Evolutionary conservation across 1,140 invertebrate genomes (phyloP), one percentile per base, ranked within the genome.

Genomic region (Orius laevigatus): DNA sequence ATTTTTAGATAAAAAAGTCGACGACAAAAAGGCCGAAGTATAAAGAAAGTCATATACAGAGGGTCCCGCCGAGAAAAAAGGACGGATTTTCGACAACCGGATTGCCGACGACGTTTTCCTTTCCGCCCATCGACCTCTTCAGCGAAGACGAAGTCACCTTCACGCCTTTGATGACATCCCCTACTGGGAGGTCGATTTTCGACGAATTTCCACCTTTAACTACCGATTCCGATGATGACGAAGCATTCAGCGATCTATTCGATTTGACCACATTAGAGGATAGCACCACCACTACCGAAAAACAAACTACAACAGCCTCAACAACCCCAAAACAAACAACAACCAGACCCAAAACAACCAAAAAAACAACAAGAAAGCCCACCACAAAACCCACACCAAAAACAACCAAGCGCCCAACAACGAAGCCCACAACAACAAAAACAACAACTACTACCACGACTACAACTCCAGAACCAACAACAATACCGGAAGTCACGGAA

Each of bases 21-120:
- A 15, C 48, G 5, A 18, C 20, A 25, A 35, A 44, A 44, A 31
- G 41, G 9, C 48, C 48, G 5, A 50, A 16, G 32, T 44, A 50
- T 44, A 25, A 9, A 33, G 41, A 50, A 36, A 50, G 48, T 33
- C 35, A 46, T 19, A 44, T 51, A 31, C 42, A 46, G 38, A 38
- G 19, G 16, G 33, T 51, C 16, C 49, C 49, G 14, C 49, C 49
- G 2, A 46, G 25, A 40, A 25, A 20, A 32, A 36, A 16, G 19
- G 41, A 15, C 34, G 36, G 36, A 5, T 15, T 14, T 12, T 35
- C 35, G 6, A 35, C n/a, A 5, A 36, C 12, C 1, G 14, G 34
- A 14, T 4, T 15, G 20, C 20, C 43, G 19, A 45, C 43, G 2
- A 19, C 43, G 11, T 45, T 45, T 33, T n/a, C 12, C 2, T 45